Evolutionary conservation across 2,113 vertebrate genomes (phyloP), one percentile per base, ranked within the genome.

Genomic region (Rhabdornis inornatus): DNA sequence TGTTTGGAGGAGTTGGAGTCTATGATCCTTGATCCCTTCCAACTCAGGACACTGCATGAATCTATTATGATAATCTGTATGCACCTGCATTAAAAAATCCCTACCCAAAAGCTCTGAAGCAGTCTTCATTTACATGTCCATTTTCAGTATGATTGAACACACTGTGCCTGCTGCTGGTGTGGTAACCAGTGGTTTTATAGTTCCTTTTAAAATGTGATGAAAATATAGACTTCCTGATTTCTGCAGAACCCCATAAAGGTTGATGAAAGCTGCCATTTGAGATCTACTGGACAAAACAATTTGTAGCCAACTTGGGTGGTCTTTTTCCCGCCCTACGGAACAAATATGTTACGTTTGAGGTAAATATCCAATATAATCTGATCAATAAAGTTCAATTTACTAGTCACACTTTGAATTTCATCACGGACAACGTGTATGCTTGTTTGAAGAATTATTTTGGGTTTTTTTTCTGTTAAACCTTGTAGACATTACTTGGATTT

Each of bases 281-380:
- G 22, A 23, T 79, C 39, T 89, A 15, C 33, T 23, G n/a, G 53
- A 66, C 6, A 37, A 57, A 40, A 55, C 7, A 27, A 42, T 63
- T 53, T 52, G 15, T 8, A 64, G 4, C 30, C 0, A 0, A 8
- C 11, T 65, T 52, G 20, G 3, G 13, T 35, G 42, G 0, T 0
- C 14, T 39, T 59, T 57, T 64, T 18, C 21, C n/a, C 31, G 24
- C 3, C 3, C 19, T 64, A 17, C 14, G n/a, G 15, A 78, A 59
- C 15, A 76, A 64, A 49, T 70, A 39, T 64, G 1, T 71, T 92
- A 14, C 21, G 6, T 70, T 74, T 74, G 33, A 64, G 16, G 11
- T 59, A 90, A 95, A 59, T 11, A 33, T 42, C 4, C 15, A 44
- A 28, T 47, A 57, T 28, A 56, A 14, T 40, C 33, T 60, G 33